These are phyloP conservation scores for Coptotermes formosanus DNA, from an alignment of 1,140 invertebrate genomes.

Conservation along the genomic window DNA sequence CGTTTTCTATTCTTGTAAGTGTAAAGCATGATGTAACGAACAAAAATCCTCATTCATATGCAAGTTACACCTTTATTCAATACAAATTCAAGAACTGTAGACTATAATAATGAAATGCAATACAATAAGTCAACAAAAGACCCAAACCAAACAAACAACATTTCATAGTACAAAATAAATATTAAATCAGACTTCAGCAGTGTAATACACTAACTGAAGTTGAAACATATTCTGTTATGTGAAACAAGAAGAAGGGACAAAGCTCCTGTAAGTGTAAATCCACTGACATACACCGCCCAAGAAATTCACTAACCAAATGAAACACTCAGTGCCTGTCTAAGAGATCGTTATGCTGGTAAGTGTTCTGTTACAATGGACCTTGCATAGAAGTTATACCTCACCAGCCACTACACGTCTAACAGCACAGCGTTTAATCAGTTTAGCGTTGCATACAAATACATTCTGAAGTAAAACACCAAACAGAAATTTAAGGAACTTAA, in stretches of 20 bases:
- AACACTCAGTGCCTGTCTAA: not conserved
- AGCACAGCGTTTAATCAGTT: not conserved
- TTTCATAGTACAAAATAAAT: not conserved
- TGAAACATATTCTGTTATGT: not conserved
- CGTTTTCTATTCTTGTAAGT: too few relatives aligned
- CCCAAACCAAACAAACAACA: conserved; percentile 1
- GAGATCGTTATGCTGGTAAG: not conserved
- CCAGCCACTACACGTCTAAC: not conserved
- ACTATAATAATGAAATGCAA: not conserved
- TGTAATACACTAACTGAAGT: not conserved
- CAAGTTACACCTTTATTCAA: conserved; percentile 7
- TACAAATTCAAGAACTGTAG: not conserved
- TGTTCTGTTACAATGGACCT: not conserved
- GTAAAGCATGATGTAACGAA: too few relatives aligned
- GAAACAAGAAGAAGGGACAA: not conserved
- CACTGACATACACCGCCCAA: not conserved
- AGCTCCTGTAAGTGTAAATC: not conserved
- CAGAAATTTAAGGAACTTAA: not conserved
- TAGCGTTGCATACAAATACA: not conserved
- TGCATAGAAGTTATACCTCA: not conserved
- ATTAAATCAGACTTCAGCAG: not conserved
- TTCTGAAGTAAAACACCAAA: not conserved
- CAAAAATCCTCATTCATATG: not conserved
- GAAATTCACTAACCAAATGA: not conserved
- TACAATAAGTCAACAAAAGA: not conserved